Percentiles rank a stretch among this genome's conserved stretches.
Evolutionary conservation across 2,113 vertebrate species (phyloP).

Genomic region (Seriola aureovittata): DNA sequence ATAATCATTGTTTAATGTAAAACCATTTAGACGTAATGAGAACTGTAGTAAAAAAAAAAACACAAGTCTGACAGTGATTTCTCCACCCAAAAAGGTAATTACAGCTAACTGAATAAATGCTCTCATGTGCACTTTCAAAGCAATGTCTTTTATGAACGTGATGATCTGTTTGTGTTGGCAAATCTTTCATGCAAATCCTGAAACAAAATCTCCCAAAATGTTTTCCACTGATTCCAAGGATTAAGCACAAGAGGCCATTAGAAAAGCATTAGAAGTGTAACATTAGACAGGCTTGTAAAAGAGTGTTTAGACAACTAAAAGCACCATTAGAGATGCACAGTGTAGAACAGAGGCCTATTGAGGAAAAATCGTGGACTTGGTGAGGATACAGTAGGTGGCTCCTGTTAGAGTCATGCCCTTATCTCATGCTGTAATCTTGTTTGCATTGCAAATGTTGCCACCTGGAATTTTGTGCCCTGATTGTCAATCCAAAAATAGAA

Average conservation of each 20-base stretch:
- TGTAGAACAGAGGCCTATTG: slow-evolving; percentile 52
- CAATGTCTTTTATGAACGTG: slow-evolving; percentile 41
- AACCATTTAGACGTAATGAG: slow-evolving; percentile 26
- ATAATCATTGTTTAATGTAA: slow-evolving; percentile 49
- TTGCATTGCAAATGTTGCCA: slow-evolving; percentile 6
- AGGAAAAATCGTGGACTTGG: slow-evolving; percentile 15
- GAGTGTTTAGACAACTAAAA: slow-evolving; percentile 73
- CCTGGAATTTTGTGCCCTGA: neutral
- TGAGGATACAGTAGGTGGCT: slow-evolving; percentile 32
- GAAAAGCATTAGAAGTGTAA: slow-evolving; percentile 73
- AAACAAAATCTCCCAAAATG: slow-evolving; percentile 59
- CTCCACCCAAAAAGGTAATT: slow-evolving; percentile 40
- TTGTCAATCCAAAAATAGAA: neutral
- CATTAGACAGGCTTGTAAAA: slow-evolving; percentile 71
- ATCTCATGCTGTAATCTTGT: neutral
- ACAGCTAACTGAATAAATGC: slow-evolving; percentile 36
- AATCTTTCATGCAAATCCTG: slow-evolving; percentile 62
- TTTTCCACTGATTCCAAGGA: slow-evolving; percentile 72
- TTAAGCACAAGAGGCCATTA: slow-evolving; percentile 66
- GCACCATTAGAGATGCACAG: slow-evolving; percentile 61
- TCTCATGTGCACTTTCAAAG: slow-evolving; percentile 51
- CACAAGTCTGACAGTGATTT: neutral
- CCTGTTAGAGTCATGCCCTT: slow-evolving; percentile 12
- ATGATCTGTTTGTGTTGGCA: slow-evolving; percentile 62
- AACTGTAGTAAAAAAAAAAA: slow-evolving; percentile 7